Evolutionary conservation across 2,797 vertebrate genomes (phyloP).

Genomic region (Coluber constrictor): DNA sequence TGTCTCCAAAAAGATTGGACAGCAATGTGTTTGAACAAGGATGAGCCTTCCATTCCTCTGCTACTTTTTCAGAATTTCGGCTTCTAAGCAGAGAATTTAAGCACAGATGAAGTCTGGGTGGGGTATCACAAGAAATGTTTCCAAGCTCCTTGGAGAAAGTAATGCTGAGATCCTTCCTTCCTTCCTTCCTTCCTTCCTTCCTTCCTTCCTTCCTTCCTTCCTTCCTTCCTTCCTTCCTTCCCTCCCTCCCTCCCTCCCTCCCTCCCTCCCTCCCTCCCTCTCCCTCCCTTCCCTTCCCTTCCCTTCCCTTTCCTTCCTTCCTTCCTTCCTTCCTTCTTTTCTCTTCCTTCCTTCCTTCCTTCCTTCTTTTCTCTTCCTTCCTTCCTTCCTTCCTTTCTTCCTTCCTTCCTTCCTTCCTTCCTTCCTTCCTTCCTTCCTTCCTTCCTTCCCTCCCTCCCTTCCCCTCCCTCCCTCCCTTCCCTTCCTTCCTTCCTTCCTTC

Average conservation of each 20-base stretch:
- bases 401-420: background rate
- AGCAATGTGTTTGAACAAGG: background rate
- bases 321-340: background rate
- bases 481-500: fast-evolving
- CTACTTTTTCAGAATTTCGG: background rate
- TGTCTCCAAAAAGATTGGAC: background rate
- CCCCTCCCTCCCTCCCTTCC: too few relatives aligned
- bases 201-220: background rate
- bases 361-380: fast-evolving
- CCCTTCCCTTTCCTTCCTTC: background rate
- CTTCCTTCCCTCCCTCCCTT: background rate
- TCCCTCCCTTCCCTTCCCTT: too few relatives aligned
- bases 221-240: background rate
- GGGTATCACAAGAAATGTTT: background rate
- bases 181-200: too few relatives aligned
- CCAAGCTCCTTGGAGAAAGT: background rate
- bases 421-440: background rate
- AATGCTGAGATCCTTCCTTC: background rate
- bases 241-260: fast-evolving
- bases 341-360: background rate
- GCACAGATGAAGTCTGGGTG: background rate
- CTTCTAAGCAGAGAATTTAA: background rate
- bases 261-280: background rate
- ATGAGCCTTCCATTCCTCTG: background rate
- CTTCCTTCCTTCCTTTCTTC: too few relatives aligned